Base-by-base conservation (phyloP, 1,140 invertebrate species). In the Agrilus planipennis region DNA sequence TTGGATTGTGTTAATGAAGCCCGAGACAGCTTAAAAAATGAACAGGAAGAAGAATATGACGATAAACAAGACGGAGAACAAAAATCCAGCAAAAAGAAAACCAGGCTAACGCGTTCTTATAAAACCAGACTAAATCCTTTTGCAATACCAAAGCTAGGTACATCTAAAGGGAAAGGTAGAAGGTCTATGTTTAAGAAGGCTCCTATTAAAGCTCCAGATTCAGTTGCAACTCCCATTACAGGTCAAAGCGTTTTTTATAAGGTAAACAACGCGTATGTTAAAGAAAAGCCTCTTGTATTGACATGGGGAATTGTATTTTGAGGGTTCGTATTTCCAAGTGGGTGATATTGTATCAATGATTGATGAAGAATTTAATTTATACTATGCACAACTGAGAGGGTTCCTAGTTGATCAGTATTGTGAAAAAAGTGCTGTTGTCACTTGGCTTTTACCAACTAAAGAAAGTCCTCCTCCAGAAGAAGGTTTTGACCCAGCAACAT, bases 391-490 rank as follows among this genome's bases (percentile, higher is more conserved):
- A 67, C 80, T 94, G 21, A 70, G 84, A 48, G 89, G 88, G 1
- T 76, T 94, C 37, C 65, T 93, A 16, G 87, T 87, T 7, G 89
- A 94, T 62, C 87, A 91, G 55, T 93, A 87, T 64, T 89, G 87
- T 56, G 85, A 93, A 55, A 93, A 93, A 64, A 91, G 88, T 67
- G 89, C 87, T 4, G 84, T 85, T 5, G 69, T 95, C n/a, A 89
- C 88, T 0, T 95, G 89, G 89, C 68, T 94, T 2, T 64, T 95
- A 27, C 89, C 89, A 9, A 90, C 89, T 2, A 73, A 76, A 48
- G 70, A 74, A n/a, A 89, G 83, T 57, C 84, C 81, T 15, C 74
- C 78, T 29, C 77, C 79, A 11, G 74, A 78, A 50, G 71, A 82
- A 54, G 71, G 75, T 28, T 94, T 94, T 63, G 84, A 87, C 70